Evolutionary conservation across 2,888 invertebrate species (phyloP), one percentile per base, ranked within the genome.

Genomic region (Drosophila limbata): DNA sequence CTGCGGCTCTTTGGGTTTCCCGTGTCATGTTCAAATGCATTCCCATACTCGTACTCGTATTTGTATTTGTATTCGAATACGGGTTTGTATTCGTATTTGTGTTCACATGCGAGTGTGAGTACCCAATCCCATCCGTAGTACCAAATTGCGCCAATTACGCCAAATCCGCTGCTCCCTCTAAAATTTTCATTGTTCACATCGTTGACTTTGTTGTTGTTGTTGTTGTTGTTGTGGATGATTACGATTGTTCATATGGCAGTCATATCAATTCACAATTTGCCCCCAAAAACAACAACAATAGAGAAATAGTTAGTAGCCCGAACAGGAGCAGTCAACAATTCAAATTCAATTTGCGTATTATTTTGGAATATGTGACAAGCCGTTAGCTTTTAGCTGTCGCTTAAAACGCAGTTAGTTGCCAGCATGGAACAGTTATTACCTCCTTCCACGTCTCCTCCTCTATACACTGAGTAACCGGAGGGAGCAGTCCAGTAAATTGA

Each of bases 121-220:
- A 25, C 10, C n/a, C 65, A 59, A 59, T 64, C 50, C 69, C 78
- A 76, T 74, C 67, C 62, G 65, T 69, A 69, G 69, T 40, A 50
- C 74, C 52, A 84, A 81, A 81, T 86, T 78, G 81, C 70, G 79
- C 50, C 87, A 82, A 82, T 86, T 82, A 82, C 81, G 69, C 50
- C 64, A 53, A 84, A 84, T 84, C 73, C 81, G 80, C 62, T 72
- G 71, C 68, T 79, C 60, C 79, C 72, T 63, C 65, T 15, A 56
- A 59, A 77, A 53, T 40, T 56, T 57, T 50, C 61, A 73, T 67
- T 72, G 67, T 73, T 61, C 61, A 28, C 60, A 8, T n/a, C 44
- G 55, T 19, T 9, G 39, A 21, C 40, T 44, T 74, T 62, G 63
- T 66, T 56, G 56, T 53, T 60, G 55, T 42, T 53, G 55, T 42